Base-by-base conservation (phyloP, 2,888 invertebrate genomes). In the Caradrina clavipalpis region DNA sequence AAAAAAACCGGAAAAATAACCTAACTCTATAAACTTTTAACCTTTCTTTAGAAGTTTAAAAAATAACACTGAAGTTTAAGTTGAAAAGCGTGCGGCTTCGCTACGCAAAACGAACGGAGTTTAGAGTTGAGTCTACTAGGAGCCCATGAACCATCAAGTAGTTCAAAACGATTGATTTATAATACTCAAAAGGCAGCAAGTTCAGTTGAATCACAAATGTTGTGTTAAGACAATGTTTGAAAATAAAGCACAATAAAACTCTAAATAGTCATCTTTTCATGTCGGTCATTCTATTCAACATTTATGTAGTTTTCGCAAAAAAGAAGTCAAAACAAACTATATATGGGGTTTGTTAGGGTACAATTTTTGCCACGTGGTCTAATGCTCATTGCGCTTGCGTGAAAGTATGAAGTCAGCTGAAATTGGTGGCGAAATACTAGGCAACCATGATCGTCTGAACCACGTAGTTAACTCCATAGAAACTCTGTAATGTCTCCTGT, bases 381-480 rank as follows among this genome's bases (percentile, higher is more conserved):
- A n/a, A 10, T 42, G 6, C 6, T 42, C 10, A 55, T n/a, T 62
- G 61, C 61, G 55, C 55, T 19, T 62, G 61, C 61, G 55, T 39
- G n/a, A 39, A n/a, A 54, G 22, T 39, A 22, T 39, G 39, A 39
- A 54, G 39, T n/a, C 22, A 22, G 35, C 22, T 22, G 3, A 22
- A 54, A 10, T 54, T 53, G 51, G 39, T 6, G 54, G 22, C 2
- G 54, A 2, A 61, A 54, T 54, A 61, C 61, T n/a, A 54, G 39
- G 54, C 39, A 13, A 22, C 15, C 54, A 61, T 54, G n/a, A 35
- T 22, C 13, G 35, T 35, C 35, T 35, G 8, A 35, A 8, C 6
- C 31, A 3, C 31, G 5, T 35, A 1, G 8, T 35, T 7, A 35
- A 35, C 8, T 35, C 8, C 35, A 35, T 35, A 35, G 35, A 35